Conservation (phyloP, 2,888 invertebrate species). For the Lasioglossum malachurum region DNA sequence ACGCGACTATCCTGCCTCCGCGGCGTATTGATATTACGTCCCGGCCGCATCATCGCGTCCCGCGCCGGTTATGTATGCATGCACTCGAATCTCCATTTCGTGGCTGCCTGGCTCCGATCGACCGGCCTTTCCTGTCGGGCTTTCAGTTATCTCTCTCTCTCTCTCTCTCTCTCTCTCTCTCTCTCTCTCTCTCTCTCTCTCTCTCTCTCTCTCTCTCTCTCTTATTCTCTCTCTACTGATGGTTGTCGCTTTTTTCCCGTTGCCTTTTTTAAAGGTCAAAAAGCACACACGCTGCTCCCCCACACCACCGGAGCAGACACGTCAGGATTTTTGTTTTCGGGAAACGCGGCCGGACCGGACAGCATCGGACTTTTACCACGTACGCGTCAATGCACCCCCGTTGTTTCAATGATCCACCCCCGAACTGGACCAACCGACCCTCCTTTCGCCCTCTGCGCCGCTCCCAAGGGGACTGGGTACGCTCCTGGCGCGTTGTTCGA, state of each 20-base stretch:
- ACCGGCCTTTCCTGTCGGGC: constrained; percentile 44
- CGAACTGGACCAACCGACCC: not conserved
- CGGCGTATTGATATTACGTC: constrained; percentile 76
- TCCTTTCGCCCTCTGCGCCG: not conserved
- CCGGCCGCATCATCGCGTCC: constrained; percentile 54
- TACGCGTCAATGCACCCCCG: constrained; percentile 15
- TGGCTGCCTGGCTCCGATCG: constrained; percentile 56
- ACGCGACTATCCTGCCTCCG: constrained; percentile 78
- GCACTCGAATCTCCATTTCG: constrained; percentile 71
- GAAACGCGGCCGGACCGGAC: not conserved
- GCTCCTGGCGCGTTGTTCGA: not conserved
- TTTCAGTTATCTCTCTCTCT: constrained; percentile 15
- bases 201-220: not conserved
- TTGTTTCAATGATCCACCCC: constrained; percentile 13
- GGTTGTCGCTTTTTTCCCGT: not conserved
- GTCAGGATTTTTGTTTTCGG: constrained; percentile 43
- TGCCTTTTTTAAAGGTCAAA: constrained; percentile 36
- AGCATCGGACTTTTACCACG: constrained; percentile 15
- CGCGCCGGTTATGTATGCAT: constrained; percentile 46
- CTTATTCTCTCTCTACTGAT: not conserved
- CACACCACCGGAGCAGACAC: not conserved
- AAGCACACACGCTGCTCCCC: constrained; percentile 16
- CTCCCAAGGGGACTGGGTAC: not conserved
- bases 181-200: not conserved
- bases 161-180: not conserved